Conservation (phyloP, 1,140 invertebrate genomes). For the Colletes gigas region DNA sequence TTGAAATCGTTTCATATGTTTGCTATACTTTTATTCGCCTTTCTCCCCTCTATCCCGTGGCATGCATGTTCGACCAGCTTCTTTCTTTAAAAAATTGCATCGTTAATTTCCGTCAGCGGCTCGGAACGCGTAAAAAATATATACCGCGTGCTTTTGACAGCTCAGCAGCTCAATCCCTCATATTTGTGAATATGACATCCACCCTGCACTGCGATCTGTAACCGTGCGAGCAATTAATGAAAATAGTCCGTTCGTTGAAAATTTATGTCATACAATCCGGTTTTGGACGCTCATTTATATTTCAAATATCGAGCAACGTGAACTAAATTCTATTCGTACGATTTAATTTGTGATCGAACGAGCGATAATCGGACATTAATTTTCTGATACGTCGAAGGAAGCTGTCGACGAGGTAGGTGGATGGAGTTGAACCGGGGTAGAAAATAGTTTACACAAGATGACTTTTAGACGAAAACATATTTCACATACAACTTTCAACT, state of each 20-base stretch:
- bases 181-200: not conserved
- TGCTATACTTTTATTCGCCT: not conserved
- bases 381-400: too few species aligned
- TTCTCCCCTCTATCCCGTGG: too few species aligned
- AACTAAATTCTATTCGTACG: too few species aligned
- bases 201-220: not conserved
- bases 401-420: too few species aligned
- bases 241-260: not conserved
- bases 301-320: too few species aligned
- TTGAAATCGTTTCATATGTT: not conserved
- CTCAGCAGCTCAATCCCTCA: slow-evolving; percentile 1
- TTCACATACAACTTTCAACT: too few species aligned
- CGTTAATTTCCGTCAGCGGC: slow-evolving; percentile 25
- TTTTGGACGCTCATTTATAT: too few species aligned
- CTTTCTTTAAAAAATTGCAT: slow-evolving; percentile 15
- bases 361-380: too few species aligned
- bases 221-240: not conserved
- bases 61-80: not conserved
- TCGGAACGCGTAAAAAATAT: slow-evolving; percentile 14
- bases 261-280: not conserved
- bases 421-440: too few species aligned
- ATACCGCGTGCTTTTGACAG: slow-evolving; percentile 19
- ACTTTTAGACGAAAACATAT: too few species aligned
- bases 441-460: too few species aligned
- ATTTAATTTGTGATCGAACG: too few species aligned